phyloP scores from a whole-genome alignment of 2,797 vertebrate genomes.

The Sebastes baramenuke region DNA sequence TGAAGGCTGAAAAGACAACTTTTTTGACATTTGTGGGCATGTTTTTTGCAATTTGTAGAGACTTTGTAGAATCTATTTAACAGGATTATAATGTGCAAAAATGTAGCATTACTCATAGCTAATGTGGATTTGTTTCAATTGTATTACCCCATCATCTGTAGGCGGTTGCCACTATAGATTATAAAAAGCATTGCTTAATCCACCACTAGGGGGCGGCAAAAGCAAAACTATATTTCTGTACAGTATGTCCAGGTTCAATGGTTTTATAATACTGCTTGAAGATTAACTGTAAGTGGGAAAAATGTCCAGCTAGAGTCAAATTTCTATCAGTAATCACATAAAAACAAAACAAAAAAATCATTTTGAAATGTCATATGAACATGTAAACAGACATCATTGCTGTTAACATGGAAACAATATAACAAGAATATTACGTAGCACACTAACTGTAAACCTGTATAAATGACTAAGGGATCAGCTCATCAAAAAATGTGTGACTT shows the following conservation, averaged over 20 bases:
- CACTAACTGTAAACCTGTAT: neutral
- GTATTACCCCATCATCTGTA: neutral
- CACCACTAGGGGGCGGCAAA: conserved; percentile 44
- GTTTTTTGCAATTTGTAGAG: neutral
- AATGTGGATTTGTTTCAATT: neutral
- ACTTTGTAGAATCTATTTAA: neutral
- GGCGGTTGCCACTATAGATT: neutral
- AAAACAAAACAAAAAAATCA: neutral
- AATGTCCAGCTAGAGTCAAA: neutral
- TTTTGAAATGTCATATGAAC: neutral
- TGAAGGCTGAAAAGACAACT: neutral
- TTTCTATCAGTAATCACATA: neutral
- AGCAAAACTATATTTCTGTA: neutral
- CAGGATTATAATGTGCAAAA: neutral
- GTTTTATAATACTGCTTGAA: neutral
- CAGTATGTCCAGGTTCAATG: neutral
- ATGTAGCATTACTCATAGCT: neutral
- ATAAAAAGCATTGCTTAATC: neutral
- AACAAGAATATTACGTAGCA: neutral
- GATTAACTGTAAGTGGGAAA: neutral
- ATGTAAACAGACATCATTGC: neutral
- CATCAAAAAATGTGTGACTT: conserved; percentile 43
- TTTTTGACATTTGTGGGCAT: neutral
- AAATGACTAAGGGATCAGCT: neutral
- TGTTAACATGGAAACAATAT: neutral